A percentile compares a stretch with the other conserved stretches of the same genome.
Conservation (phyloP, 2,888 invertebrate species). For the Phalangium opilio region DNA sequence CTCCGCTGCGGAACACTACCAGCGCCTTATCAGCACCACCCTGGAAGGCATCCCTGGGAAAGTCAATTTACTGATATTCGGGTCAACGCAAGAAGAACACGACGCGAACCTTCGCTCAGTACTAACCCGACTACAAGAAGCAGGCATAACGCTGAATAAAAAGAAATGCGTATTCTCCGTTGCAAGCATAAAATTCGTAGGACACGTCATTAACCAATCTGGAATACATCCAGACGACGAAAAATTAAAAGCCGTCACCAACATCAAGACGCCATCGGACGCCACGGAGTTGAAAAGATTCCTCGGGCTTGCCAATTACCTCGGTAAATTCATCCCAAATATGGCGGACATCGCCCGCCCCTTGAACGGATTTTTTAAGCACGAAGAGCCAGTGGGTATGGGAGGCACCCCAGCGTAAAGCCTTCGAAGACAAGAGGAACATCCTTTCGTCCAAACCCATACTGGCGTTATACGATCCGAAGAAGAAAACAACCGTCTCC, state of each 20-base stretch:
- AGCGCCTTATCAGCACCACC: not conserved
- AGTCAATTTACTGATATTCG: not conserved
- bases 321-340: not conserved
- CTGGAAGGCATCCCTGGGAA: not conserved
- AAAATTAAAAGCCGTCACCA: not conserved
- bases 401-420: not conserved
- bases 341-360: not conserved
- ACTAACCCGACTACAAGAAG: not conserved
- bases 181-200: not conserved
- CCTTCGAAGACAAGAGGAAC: not conserved
- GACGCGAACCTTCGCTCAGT: not conserved
- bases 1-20: slow-evolving; percentile 1
- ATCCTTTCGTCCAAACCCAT: slow-evolving; percentile 1
- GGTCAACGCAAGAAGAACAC: slow-evolving; percentile 1
- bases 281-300: not conserved
- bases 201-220: not conserved
- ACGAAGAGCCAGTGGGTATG: not conserved
- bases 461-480: not conserved
- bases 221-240: not conserved
- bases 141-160: not conserved
- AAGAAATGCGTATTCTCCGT: slow-evolving; percentile 1
- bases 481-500: not conserved
- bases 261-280: not conserved
- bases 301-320: slow-evolving; percentile 1
- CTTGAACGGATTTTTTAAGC: not conserved